phyloP scores from a whole-genome alignment of 2,888 invertebrate genomes.

The Drosophila atroscutellata region DNA sequence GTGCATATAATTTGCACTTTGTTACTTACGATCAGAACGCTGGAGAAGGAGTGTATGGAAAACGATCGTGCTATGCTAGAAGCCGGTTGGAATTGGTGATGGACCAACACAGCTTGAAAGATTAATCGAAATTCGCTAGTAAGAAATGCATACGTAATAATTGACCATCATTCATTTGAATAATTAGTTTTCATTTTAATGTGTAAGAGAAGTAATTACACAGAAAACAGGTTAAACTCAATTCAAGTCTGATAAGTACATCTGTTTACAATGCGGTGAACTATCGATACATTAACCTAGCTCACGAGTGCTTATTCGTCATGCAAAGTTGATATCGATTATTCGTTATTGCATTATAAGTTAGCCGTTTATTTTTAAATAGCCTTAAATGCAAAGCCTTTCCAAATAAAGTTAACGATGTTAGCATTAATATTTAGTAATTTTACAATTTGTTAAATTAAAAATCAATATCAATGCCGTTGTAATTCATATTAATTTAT shows the following conservation, averaged over 20 bases:
- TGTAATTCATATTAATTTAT: slow-evolving; percentile 6
- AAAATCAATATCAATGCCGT: background rate
- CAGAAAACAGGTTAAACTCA: background rate
- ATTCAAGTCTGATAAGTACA: background rate
- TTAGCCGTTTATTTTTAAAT: background rate
- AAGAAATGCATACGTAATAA: slow-evolving; percentile 1
- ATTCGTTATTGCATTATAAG: background rate
- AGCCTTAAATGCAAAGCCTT: background rate
- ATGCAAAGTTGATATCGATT: background rate
- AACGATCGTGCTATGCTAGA: slow-evolving; percentile 39
- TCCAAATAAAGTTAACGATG: background rate
- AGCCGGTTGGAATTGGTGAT: slow-evolving; percentile 49
- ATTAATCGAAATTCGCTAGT: slow-evolving; percentile 23
- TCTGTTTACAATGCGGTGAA: background rate
- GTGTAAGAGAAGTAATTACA: background rate
- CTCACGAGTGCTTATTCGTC: background rate
- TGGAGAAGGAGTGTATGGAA: slow-evolving; percentile 65
- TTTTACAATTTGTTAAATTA: background rate
- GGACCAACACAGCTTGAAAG: background rate
- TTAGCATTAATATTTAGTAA: background rate
- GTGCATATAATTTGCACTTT: background rate
- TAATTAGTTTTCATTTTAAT: background rate
- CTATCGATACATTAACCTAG: background rate
- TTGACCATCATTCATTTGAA: background rate
- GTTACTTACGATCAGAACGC: slow-evolving; percentile 69